Evolutionary conservation across 2,113 vertebrate genomes (phyloP).

Genomic region (Regulus satrapa): DNA sequence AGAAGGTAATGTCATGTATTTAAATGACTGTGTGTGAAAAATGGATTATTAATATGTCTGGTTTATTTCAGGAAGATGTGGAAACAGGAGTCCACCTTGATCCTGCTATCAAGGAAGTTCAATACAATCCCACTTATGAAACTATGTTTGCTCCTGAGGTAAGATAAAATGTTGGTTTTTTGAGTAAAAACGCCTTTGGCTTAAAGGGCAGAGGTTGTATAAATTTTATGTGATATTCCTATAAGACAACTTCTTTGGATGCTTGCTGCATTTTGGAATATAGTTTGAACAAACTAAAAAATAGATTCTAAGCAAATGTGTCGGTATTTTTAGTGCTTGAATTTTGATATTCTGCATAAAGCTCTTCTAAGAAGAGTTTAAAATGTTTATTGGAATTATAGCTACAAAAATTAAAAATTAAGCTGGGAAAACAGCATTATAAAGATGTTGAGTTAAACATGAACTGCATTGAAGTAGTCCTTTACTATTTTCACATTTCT

Average conservation of each 20-base stretch:
- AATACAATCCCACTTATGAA: conserved; percentile 89
- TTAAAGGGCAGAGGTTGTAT: neutral
- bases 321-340: neutral
- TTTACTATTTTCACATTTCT: neutral
- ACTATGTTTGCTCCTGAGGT: conserved; percentile 99
- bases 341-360: neutral
- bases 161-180: conserved; percentile 1
- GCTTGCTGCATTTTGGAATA: neutral
- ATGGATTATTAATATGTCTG: neutral
- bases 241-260: neutral
- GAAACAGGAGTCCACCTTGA: conserved; percentile 92
- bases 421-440: neutral
- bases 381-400: neutral
- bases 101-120: conserved; percentile 89
- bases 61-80: conserved; percentile 86
- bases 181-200: neutral
- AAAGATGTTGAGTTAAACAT: neutral
- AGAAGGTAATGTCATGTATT: neutral
- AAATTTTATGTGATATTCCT: neutral
- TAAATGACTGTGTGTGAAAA: neutral
- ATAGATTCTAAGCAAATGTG: neutral
- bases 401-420: neutral
- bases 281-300: neutral
- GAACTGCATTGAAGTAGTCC: neutral
- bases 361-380: neutral